Evolutionary conservation across 2,888 invertebrate species (phyloP).

Genomic region (Pemphredon lugubris): DNA sequence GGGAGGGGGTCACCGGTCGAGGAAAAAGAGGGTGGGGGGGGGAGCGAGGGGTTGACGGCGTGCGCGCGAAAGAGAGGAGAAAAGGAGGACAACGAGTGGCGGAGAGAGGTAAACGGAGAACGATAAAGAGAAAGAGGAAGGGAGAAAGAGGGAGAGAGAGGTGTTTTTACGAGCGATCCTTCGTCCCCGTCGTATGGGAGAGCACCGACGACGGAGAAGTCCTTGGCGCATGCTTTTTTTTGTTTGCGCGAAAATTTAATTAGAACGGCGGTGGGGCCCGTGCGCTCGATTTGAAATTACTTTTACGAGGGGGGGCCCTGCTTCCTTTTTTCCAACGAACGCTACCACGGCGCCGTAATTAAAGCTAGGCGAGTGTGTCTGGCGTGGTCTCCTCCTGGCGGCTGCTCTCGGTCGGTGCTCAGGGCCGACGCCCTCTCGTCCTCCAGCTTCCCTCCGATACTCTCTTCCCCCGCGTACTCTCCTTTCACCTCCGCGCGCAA

Average conservation of each 20-base stretch:
- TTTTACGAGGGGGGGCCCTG: constrained; percentile 66
- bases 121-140: background rate
- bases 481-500: constrained; percentile 9
- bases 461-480: constrained; percentile 2
- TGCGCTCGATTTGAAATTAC: constrained; percentile 74
- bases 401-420: constrained; percentile 13
- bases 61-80: background rate
- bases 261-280: constrained; percentile 69
- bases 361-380: constrained; percentile 67
- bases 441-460: constrained; percentile 40
- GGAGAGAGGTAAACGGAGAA: background rate
- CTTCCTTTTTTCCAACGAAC: constrained; percentile 53
- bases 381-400: constrained; percentile 29
- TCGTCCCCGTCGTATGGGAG: constrained; percentile 23
- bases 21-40: no score
- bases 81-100: constrained; percentile 8
- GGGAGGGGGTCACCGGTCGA: background rate
- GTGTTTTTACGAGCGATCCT: constrained; percentile 63
- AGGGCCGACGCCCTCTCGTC: constrained; percentile 59
- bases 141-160: constrained; percentile 33
- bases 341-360: constrained; percentile 66
- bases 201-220: constrained; percentile 11
- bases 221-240: constrained; percentile 44
- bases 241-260: constrained; percentile 76
- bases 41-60: background rate